These are phyloP conservation scores for Syritta pipiens DNA, from an alignment of 2,888 invertebrate genomes.

Conservation along the genomic window DNA sequence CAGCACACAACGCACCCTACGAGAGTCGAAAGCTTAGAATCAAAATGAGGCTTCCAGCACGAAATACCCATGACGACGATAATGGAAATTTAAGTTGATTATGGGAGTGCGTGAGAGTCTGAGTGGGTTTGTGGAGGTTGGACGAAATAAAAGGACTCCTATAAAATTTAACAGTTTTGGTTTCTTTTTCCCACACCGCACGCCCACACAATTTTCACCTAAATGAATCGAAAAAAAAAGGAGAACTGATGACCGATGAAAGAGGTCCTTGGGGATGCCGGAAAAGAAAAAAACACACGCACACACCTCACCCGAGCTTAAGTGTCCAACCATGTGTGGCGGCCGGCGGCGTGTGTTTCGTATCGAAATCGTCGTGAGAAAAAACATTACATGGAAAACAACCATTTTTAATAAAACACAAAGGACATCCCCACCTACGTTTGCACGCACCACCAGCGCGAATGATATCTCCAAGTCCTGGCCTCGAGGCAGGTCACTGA, in stretches of 20 bases:
- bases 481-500: constrained; percentile 39
- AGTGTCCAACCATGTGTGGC: constrained; percentile 20
- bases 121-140: constrained; percentile 14
- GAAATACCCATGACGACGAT: constrained; percentile 32
- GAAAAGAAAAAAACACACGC: too few relatives aligned
- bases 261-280: constrained; percentile 37
- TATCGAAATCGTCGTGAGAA: constrained; percentile 25
- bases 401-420: constrained; percentile 40
- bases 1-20: neutral
- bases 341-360: constrained; percentile 31
- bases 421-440: constrained; percentile 35
- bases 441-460: constrained; percentile 34
- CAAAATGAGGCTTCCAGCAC: neutral
- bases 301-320: constrained; percentile 13
- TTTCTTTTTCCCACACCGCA: constrained; percentile 2
- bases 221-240: neutral
- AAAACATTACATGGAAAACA: constrained; percentile 38
- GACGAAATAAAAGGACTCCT: constrained; percentile 24
- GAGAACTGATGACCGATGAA: constrained; percentile 37
- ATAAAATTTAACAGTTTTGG: constrained; percentile 58
- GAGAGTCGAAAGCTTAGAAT: neutral
- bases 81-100: constrained; percentile 56
- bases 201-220: constrained; percentile 11
- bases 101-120: neutral
- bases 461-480: constrained; percentile 34